Evolutionary conservation across 1,140 invertebrate genomes (phyloP), one percentile per base, ranked within the genome.

Genomic region (Tetramorium alpestre): DNA sequence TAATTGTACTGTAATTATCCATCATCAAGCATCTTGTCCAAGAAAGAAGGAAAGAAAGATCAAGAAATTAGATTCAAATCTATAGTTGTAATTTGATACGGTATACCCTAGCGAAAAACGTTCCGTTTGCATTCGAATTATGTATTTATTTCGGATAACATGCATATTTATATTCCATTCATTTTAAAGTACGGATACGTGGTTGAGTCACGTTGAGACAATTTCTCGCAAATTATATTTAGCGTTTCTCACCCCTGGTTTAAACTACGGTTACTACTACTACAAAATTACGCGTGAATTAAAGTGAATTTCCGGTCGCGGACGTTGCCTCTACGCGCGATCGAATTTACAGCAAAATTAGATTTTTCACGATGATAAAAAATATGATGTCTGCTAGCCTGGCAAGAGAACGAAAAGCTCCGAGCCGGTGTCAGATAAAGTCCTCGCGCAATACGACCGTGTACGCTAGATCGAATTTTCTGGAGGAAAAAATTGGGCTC

Each of bases 401-500:
- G 25, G 13, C 8, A 72, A 84, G 47, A 82, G 41, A 73, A 82
- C 41, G 18, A 18, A 6, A 82, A 62, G 25, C 41, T 47, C 67
- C 33, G 54, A 44, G 51, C 7, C 16, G 65, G 49, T 41, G 77
- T 70, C 64, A 38, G 54, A 72, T 60, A 22, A 82, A 82, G 65
- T 72, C n/a, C 28, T 73, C 44, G 47, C 22, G 18, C 10, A n/a
- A n/a, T 49, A 64, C 44, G 41, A 62, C 25, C 38, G 28, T 72
- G 25, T 11, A 38, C 13, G 41, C 11, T 47, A 41, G 54, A 80
- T 89, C 47, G 76, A 86, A 88, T 89, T 90, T 87, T 44, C 33
- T 49, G 13, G 44, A 28, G n/a, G 78, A 91, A 91, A 88, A 91
- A 86, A 82, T 88, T 88, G 58, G 69, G 54, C 70, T 88, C 85